Base-by-base conservation (phyloP, 2,113 vertebrate species). In the Coracopsis vasa region DNA sequence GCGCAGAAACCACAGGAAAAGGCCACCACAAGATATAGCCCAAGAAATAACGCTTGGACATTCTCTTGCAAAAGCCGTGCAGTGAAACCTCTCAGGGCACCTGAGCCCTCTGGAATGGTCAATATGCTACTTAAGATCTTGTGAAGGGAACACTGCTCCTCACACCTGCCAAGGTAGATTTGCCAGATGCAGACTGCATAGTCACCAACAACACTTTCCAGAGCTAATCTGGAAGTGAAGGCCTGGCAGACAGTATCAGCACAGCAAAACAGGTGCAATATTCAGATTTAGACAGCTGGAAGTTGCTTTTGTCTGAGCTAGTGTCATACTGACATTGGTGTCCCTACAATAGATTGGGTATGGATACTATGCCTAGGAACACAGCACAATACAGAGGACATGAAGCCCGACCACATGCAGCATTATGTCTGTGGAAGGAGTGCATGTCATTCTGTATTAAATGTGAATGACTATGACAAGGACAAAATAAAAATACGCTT, bases 401-500 rank as follows among this genome's bases (percentile, higher is more conserved):
- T 0, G 4, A 48, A 90, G 23, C 69, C 64, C 54, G 37, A 2
- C 11, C 33, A 33, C 14, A 14, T 41, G 54, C 2, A 3, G 45
- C n/a, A 62, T 17, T 42, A 12, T 23, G 20, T 6, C 67, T 78
- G 16, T 4, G 58, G 56, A n/a, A 65, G 70, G 51, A 69, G 28
- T 2, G 10, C 1, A 11, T 80, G 44, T 16, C 80, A 56, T 25
- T 72, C 74, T 6, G 1, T 20, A 56, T 69, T n/a, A 54, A 78
- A 65, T 0, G 1, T 16, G 25, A 94, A 39, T 50, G 70, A 42
- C 94, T 53, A 42, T 1, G 79, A 48, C 92, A 89, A 95, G 80
- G 91, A 56, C 35, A 89, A 93, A 87, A 93, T 41, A 83, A 91
- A 97, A 96, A 85, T 23, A 60, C 21, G 16, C 71, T 89, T 91